These are phyloP conservation scores for Heliothis virescens DNA, from an alignment of 1,140 invertebrate genomes.

Conservation along the genomic window DNA sequence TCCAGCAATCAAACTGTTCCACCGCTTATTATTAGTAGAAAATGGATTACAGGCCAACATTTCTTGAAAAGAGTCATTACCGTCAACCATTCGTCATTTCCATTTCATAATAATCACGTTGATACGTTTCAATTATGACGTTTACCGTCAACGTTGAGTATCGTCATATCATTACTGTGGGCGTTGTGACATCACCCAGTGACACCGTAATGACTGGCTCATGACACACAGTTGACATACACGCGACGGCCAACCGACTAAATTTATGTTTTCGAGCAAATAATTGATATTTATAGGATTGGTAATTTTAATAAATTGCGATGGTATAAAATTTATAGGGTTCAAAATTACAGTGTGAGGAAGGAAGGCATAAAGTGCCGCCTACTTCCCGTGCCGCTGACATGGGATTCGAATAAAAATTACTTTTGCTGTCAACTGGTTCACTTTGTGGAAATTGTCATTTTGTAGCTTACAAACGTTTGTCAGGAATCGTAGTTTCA, in stretches of 20 bases:
- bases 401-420: constrained; percentile 22
- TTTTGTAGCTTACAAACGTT: not conserved
- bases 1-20: constrained; percentile 15
- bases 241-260: constrained; percentile 32
- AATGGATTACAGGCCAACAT: not conserved
- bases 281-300: constrained; percentile 48
- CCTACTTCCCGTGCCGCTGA: constrained; percentile 26
- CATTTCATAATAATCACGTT: constrained; percentile 37
- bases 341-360: constrained; percentile 11
- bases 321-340: constrained; percentile 4
- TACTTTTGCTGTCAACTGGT: constrained; percentile 18
- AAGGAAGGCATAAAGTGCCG: constrained; percentile 43
- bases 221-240: constrained; percentile 23
- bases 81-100: constrained; percentile 19
- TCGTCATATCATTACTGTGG: constrained; percentile 40
- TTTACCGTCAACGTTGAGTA: constrained; percentile 42
- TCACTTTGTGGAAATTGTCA: constrained; percentile 3
- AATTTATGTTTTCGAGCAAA: constrained; percentile 39
- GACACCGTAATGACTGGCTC: constrained; percentile 45
- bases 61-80: constrained; percentile 33
- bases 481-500: constrained; percentile 13
- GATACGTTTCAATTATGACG: constrained; percentile 44
- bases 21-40: constrained; percentile 18
- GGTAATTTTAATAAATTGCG: constrained; percentile 42
- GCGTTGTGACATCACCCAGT: constrained; percentile 38